Percentiles rank a stretch among this genome's conserved stretches.
These are phyloP conservation scores for Orthonyx spaldingii DNA, from an alignment of 2,113 vertebrate species.

Conservation along the genomic window DNA sequence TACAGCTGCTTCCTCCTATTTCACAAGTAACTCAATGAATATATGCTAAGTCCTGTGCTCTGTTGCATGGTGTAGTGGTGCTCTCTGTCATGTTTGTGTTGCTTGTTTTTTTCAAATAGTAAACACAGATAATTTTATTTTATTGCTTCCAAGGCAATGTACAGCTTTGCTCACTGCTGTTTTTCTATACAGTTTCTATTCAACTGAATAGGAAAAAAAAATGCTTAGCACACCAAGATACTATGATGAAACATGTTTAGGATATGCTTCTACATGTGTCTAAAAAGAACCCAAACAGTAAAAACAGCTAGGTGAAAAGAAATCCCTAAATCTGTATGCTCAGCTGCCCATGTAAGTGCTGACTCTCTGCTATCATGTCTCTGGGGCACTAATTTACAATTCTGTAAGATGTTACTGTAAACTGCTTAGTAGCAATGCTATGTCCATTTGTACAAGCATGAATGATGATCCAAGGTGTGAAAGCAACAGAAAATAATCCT, in stretches of 20 bases:
- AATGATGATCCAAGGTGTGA: constrained; percentile 33
- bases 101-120: not conserved
- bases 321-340: constrained; percentile 2
- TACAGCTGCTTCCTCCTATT: not conserved
- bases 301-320: constrained; percentile 22
- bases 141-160: not conserved
- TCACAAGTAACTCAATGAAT: not conserved
- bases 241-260: not conserved
- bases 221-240: not conserved
- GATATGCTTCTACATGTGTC: not conserved
- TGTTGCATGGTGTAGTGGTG: not conserved
- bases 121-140: not conserved
- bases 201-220: not conserved
- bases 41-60: not conserved
- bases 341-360: constrained; percentile 26
- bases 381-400: constrained; percentile 45
- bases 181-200: not conserved
- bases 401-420: constrained; percentile 32
- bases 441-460: constrained; percentile 36
- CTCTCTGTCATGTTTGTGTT: not conserved
- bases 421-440: constrained; percentile 47
- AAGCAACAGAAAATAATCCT: constrained; percentile 3
- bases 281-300: not conserved
- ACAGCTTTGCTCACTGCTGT: not conserved
- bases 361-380: constrained; percentile 30